Evolutionary conservation across 2,888 invertebrate species (phyloP).

Genomic region (Sphaerophoria taeniata): DNA sequence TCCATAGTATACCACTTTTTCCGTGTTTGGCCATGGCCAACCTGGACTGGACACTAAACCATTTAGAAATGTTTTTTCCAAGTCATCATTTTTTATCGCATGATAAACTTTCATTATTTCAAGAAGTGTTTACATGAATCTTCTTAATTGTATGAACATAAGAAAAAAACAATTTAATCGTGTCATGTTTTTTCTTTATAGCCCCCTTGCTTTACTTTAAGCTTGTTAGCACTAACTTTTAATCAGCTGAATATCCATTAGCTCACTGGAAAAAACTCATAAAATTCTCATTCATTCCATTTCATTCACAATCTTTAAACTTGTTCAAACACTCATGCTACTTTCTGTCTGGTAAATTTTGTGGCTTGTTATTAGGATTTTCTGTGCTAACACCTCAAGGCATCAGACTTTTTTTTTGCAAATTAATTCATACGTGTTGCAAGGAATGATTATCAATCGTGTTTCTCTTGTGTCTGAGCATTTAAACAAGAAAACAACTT

Average conservation of each 20-base stretch:
- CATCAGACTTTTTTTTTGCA: constrained; percentile 22
- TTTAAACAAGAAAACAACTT: not conserved
- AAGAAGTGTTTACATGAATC: constrained; percentile 11
- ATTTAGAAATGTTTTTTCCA: not conserved
- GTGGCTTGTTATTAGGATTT: not conserved
- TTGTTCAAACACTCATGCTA: constrained; percentile 25
- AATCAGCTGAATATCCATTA: constrained; percentile 35
- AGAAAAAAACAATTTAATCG: constrained; percentile 33
- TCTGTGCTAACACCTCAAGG: constrained; percentile 27
- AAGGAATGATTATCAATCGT: not conserved
- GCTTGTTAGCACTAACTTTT: constrained; percentile 37
- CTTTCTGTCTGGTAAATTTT: constrained; percentile 11
- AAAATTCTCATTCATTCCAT: not conserved
- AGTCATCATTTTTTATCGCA: constrained; percentile 14
- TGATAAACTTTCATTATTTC: constrained; percentile 11
- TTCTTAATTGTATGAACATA: constrained; percentile 32
- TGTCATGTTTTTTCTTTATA: constrained; percentile 30
- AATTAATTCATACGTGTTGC: not conserved
- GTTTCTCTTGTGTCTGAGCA: not conserved
- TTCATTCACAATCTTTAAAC: constrained; percentile 24
- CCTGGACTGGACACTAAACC: too few relatives aligned
- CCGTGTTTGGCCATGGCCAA: too few relatives aligned
- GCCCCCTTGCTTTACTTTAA: constrained; percentile 1
- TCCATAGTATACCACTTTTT: too few relatives aligned
- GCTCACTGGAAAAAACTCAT: not conserved